Percentiles rank a stretch among this genome's conserved stretches.
phyloP scores from a whole-genome alignment of 53 echinoderm and acorn worm species.

The Echinarachnius parma region DNA sequence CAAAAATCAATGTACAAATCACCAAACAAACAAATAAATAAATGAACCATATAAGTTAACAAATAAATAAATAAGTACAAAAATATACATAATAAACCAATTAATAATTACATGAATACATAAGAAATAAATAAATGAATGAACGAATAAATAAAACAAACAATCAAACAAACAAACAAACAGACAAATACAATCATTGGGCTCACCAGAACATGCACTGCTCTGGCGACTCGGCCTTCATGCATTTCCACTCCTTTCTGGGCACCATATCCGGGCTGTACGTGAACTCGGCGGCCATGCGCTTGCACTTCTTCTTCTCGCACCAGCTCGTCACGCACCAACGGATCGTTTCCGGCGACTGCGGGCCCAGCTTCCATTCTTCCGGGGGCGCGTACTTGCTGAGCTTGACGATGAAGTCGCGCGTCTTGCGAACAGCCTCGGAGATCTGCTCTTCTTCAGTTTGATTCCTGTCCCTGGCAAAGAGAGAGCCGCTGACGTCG shows the following conservation, averaged over 20 bases:
- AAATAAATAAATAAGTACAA: too few relatives aligned
- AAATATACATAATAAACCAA: too few relatives aligned
- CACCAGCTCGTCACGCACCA: constrained; percentile 68
- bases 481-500: too few relatives aligned
- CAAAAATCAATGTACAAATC: too few relatives aligned
- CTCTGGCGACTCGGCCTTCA: constrained; percentile 54
- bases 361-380: background rate
- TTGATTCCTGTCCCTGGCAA: background rate
- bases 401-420: constrained; percentile 43
- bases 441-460: constrained; percentile 1
- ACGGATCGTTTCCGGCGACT: constrained; percentile 6
- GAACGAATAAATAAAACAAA: too few relatives aligned
- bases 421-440: constrained; percentile 1
- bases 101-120: too few relatives aligned
- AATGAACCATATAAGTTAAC: too few relatives aligned
- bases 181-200: too few relatives aligned
- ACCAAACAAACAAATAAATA: too few relatives aligned
- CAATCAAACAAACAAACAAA: too few relatives aligned
- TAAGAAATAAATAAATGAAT: too few relatives aligned
- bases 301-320: constrained; percentile 81
- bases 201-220: constrained; percentile 94
- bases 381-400: constrained; percentile 39
- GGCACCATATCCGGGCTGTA: constrained; percentile 59
- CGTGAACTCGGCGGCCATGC: constrained; percentile 74
- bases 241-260: constrained; percentile 65